Percentiles rank a stretch among this genome's conserved stretches.
Conservation (phyloP, 30 jellyfish, hydroid and myxozoan genomes). For the Chironex yamaguchii region DNA sequence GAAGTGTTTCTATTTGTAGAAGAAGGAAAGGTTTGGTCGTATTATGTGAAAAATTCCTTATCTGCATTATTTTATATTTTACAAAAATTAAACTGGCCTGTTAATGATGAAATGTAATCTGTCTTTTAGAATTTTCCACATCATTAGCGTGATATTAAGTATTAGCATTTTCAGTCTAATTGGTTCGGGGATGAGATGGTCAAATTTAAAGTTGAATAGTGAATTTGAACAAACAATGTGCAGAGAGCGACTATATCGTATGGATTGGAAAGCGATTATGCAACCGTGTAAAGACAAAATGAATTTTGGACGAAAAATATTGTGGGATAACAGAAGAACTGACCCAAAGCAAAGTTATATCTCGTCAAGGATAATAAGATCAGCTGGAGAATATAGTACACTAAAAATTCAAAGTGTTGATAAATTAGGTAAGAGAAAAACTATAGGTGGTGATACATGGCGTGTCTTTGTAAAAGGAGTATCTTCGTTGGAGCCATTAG, state of each 20-base stretch:
- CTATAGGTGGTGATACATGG: conserved; percentile 96
- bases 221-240: conserved; percentile 77
- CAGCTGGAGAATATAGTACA: conserved; percentile 88
- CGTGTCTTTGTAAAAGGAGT: conserved; percentile 86
- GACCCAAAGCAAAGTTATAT: conserved; percentile 45
- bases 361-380: conserved; percentile 39
- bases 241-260: conserved; percentile 84
- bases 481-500: conserved; percentile 81
- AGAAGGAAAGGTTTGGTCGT: too few species aligned
- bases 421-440: conserved; percentile 48
- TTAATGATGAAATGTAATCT: too few species aligned
- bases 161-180: too few species aligned
- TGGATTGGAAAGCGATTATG: conserved; percentile 81
- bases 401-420: conserved; percentile 69
- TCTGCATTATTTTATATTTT: too few species aligned
- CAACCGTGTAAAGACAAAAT: conserved; percentile 75
- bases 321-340: conserved; percentile 58
- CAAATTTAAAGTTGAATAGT: background rate
- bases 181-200: background rate
- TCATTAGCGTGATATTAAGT: too few species aligned
- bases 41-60: too few species aligned
- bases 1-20: too few species aligned
- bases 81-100: too few species aligned
- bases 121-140: too few species aligned
- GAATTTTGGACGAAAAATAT: conserved; percentile 62